phyloP scores from a whole-genome alignment of 2,888 invertebrate genomes.

The Nesidiocoris tenuis region DNA sequence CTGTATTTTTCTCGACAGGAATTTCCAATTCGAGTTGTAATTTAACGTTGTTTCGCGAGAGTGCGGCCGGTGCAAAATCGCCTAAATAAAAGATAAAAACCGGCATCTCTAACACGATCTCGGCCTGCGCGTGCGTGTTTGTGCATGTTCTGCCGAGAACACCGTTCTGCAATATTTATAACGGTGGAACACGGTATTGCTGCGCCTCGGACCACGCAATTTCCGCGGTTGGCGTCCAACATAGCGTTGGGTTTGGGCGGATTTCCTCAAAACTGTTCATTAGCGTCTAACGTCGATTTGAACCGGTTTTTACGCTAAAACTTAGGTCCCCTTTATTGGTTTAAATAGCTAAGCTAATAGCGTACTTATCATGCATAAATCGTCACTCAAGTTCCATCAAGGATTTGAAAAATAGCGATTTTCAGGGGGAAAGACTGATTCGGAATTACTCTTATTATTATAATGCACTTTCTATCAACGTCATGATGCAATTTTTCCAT shows the following conservation, averaged over 20 bases:
- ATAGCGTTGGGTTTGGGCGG: neutral
- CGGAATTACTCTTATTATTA: too few relatives aligned
- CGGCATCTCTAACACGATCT: neutral
- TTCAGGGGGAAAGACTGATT: too few relatives aligned
- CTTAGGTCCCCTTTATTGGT: too few relatives aligned
- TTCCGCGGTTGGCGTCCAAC: neutral
- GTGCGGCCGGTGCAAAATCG: neutral
- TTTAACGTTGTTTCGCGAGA: neutral
- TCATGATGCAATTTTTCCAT: too few relatives aligned
- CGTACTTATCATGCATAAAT: too few relatives aligned
- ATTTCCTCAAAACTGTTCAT: neutral
- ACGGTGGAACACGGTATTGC: neutral
- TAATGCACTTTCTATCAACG: too few relatives aligned
- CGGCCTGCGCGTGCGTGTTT: neutral
- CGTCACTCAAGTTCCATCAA: too few relatives aligned
- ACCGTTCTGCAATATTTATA: neutral
- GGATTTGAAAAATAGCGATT: too few relatives aligned
- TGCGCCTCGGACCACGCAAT: neutral
- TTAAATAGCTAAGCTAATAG: too few relatives aligned
- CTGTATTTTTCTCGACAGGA: neutral
- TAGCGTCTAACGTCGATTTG: neutral
- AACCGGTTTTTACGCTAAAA: neutral
- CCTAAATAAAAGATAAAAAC: neutral
- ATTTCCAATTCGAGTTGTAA: neutral
- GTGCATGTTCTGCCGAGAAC: neutral